Percentiles rank a stretch among this genome's conserved stretches.
phyloP scores from a whole-genome alignment of 92 coral and sea anemone species.

The Anthopleura xanthogrammica region DNA sequence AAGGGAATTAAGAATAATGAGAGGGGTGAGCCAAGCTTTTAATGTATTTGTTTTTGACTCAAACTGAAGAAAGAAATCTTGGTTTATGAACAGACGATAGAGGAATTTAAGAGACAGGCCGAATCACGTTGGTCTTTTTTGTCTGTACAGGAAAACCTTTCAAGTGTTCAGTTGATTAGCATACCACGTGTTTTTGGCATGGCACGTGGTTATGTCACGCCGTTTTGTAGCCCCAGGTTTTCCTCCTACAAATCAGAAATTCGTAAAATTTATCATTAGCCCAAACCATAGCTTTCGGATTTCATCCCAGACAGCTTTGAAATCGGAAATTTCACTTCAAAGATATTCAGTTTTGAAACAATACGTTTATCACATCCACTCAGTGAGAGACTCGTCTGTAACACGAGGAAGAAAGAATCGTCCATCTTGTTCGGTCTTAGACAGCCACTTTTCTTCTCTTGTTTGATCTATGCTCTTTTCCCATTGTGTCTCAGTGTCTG shows the following conservation, averaged over 20 bases:
- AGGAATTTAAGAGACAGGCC: neutral
- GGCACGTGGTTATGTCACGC: neutral
- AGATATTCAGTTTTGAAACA: too few species aligned
- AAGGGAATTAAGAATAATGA: neutral
- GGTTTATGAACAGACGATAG: neutral
- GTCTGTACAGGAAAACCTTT: conserved; percentile 18
- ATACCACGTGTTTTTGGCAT: neutral
- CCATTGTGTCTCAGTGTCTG: neutral
- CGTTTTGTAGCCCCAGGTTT: neutral
- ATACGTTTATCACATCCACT: too few species aligned
- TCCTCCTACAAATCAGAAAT: neutral
- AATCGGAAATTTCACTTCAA: too few species aligned
- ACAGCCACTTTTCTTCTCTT: neutral
- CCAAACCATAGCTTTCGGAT: too few species aligned
- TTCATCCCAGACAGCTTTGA: too few species aligned
- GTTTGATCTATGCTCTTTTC: neutral
- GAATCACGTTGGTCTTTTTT: neutral
- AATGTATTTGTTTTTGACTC: neutral
- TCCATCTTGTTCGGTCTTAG: neutral
- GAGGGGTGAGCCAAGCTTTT: neutral
- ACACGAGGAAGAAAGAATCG: too few species aligned
- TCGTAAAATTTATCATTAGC: too few species aligned
- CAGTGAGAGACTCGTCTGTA: too few species aligned
- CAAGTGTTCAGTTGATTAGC: neutral
- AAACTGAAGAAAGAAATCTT: neutral